phyloP scores from a whole-genome alignment of 2,113 vertebrate species.

The Barnardius zonarius region DNA sequence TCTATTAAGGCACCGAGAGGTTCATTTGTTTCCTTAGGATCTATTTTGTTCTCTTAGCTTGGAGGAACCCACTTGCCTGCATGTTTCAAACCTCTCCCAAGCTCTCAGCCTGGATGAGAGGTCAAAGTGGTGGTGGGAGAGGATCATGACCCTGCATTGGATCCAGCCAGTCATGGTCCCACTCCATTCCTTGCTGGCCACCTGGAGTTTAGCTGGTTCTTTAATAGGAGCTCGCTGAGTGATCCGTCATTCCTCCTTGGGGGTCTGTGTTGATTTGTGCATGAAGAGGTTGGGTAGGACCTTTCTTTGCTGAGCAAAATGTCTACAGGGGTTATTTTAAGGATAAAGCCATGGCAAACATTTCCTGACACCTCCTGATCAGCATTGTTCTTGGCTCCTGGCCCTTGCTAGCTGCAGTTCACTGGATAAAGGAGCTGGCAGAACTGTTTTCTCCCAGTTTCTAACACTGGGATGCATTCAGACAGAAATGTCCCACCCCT shows the following conservation, averaged over 20 bases:
- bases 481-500: neutral
- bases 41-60: neutral
- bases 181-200: neutral
- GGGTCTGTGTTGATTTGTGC: neutral
- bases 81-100: neutral
- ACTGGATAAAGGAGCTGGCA: neutral
- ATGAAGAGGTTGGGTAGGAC: neutral
- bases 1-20: neutral
- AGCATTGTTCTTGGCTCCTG: slow-evolving; percentile 6
- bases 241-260: neutral
- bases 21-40: neutral
- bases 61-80: neutral
- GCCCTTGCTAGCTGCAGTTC: neutral
- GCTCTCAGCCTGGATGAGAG: neutral
- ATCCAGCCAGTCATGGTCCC: neutral
- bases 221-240: neutral
- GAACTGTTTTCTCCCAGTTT: neutral
- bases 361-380: slow-evolving; percentile 50
- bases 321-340: slow-evolving; percentile 35
- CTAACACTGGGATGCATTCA: neutral
- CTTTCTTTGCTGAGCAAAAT: neutral
- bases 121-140: neutral
- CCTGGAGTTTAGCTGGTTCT: neutral
- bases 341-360: slow-evolving; percentile 47
- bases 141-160: neutral